These are phyloP conservation scores for Gisinianus flammeolus DNA, from an alignment of 2,888 invertebrate genomes.

Conservation along the genomic window DNA sequence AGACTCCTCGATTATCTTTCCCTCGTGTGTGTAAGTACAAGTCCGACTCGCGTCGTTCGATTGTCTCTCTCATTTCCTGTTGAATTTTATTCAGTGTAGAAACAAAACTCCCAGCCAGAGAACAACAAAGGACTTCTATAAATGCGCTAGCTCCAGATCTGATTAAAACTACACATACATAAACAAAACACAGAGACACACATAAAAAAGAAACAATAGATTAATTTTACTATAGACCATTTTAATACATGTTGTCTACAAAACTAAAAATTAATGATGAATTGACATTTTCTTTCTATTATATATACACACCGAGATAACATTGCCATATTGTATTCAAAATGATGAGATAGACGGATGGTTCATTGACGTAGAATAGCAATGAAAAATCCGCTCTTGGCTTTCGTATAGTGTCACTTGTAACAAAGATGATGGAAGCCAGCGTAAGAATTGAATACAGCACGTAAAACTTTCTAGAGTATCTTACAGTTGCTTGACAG, in stretches of 20 bases:
- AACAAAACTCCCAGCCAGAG: slow-evolving; percentile 48
- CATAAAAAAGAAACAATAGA: too few relatives aligned
- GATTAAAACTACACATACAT: slow-evolving; percentile 38
- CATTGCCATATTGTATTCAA: slow-evolving; percentile 26
- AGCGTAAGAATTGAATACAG: slow-evolving; percentile 41
- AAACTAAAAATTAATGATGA: too few relatives aligned
- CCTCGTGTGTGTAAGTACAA: not conserved
- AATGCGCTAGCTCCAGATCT: slow-evolving; percentile 48
- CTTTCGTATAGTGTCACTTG: slow-evolving; percentile 2
- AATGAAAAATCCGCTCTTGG: slow-evolving; percentile 15
- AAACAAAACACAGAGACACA: not conserved
- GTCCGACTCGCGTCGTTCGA: slow-evolving; percentile 33
- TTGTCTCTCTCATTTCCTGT: slow-evolving; percentile 43
- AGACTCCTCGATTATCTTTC: not conserved
- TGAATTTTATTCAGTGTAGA: slow-evolving; percentile 45
- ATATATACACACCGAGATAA: slow-evolving; percentile 20
- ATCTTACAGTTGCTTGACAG: slow-evolving; percentile 25
- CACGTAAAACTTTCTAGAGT: slow-evolving; percentile 39
- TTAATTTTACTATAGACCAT: too few relatives aligned
- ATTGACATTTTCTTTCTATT: not conserved
- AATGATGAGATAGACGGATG: not conserved
- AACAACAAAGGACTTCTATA: slow-evolving; percentile 54
- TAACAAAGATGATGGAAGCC: slow-evolving; percentile 24
- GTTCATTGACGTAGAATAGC: slow-evolving; percentile 13
- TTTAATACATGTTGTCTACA: too few relatives aligned